A percentile compares a stretch with the other conserved stretches of the same genome.
Conservation (phyloP, 2,113 vertebrate species). For the Proteles cristata region DNA sequence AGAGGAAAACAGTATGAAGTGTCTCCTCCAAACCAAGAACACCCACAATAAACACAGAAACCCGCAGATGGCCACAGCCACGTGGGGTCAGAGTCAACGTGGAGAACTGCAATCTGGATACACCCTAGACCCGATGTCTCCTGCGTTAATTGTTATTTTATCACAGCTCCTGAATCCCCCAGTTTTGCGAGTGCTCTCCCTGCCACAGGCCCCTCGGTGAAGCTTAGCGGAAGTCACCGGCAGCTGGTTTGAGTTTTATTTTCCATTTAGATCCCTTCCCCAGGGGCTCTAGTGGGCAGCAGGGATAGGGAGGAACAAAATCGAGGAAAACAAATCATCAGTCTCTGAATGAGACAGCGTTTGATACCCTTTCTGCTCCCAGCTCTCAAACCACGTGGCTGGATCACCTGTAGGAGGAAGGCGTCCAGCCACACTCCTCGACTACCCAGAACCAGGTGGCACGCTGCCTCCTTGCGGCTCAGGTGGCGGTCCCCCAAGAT, state of each 20-base stretch:
- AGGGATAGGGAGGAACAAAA: not conserved
- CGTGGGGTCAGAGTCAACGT: not conserved
- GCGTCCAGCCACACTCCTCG: not conserved
- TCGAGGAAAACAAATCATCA: not conserved
- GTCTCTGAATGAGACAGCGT: not conserved
- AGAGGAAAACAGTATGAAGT: constrained; percentile 62
- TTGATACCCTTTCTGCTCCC: not conserved
- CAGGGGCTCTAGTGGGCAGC: not conserved
- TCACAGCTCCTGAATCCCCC: not conserved
- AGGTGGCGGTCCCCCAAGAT: not conserved
- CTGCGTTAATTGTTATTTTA: not conserved
- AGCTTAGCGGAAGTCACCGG: not conserved
- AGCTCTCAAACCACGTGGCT: not conserved
- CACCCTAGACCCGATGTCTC: not conserved
- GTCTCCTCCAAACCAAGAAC: not conserved
- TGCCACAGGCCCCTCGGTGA: rapidly evolving
- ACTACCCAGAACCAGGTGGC: not conserved
- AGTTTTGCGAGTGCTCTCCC: too few species aligned
- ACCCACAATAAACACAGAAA: not conserved
- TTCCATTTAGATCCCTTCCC: not conserved
- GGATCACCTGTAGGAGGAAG: not conserved
- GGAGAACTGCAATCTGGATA: not conserved
- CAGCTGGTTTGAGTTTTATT: not conserved
- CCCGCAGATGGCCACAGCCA: not conserved
- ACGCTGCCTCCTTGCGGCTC: not conserved